Base-by-base conservation (phyloP, 2,113 vertebrate species). In the Trogon surrucura region DNA sequence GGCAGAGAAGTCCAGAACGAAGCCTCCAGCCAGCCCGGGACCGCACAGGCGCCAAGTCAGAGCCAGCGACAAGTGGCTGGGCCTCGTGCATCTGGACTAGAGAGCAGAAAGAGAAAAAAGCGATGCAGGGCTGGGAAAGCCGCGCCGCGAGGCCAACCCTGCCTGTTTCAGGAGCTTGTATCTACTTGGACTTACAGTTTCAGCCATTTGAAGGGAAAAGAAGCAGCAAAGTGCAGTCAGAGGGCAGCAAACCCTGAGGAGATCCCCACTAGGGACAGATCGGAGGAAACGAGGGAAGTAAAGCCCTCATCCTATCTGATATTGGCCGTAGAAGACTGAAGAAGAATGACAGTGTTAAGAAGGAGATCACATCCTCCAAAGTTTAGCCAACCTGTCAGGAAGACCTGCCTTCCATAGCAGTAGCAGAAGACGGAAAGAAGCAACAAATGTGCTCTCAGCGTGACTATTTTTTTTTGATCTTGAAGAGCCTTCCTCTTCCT, bases 11-110 rank as follows among this genome's bases (percentile, higher is more conserved):
- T 27, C 36, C 66, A 80, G 32, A 13, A 48, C 0, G 4, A 74
- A 88, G n/a, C 26, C 38, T 56, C 70, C 80, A 77, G 32, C 51
- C 16, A 25, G 5, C 9, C 36, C 1, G 1, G 73, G 72, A 9
- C 19, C 41, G 72, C 85, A 84, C 54, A 45, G 79, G n/a, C 66
- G 51, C 70, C 38, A 73, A 30, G 22, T 18, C 44, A 67, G 60
- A 67, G 66, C 4, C 74, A 64, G 44, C 56, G 44, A 45, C 14
- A 53, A 44, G n/a, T 13, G 29, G 9, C 29, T 13, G 26, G 56
- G 54, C 38, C 53, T 62, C 0, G 0, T 22, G n/a, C 34, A n/a
- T n/a, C 70, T 29, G 9, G 53, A 67, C 11, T 3, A n/a, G 29
- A 60, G 61, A 80, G 75, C 45, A 54, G 45, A 60, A 56, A 41